phyloP scores from a whole-genome alignment of 2,113 vertebrate genomes.

The Gobiocypris rarus region DNA sequence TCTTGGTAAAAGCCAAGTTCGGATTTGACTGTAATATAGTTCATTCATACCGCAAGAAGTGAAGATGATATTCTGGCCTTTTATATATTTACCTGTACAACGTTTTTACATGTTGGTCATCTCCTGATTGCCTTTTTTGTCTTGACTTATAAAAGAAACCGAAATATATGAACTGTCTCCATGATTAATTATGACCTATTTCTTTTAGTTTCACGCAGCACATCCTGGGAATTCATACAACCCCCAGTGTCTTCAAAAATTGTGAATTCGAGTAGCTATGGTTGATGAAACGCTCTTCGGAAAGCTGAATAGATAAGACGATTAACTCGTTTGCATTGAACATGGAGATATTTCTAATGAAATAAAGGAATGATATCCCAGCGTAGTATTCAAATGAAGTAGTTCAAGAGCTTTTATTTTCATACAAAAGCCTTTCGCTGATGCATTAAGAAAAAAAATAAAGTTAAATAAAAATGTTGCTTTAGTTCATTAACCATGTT shows the following conservation, averaged over 20 bases:
- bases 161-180: constrained; percentile 73
- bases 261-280: background rate
- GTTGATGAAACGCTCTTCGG: background rate
- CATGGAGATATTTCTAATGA: background rate
- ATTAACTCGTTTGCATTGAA: background rate
- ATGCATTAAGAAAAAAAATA: background rate
- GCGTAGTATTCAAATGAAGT: constrained; percentile 4
- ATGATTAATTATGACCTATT: constrained; percentile 67
- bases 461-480: no score
- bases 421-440: background rate
- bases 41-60: constrained; percentile 74
- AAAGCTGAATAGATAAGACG: background rate
- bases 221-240: background rate
- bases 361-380: constrained; percentile 15
- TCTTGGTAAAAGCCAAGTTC: constrained; percentile 67
- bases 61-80: constrained; percentile 74
- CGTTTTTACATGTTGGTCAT: constrained; percentile 81
- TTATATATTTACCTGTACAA: constrained; percentile 82
- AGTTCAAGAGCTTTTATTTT: constrained; percentile 12
- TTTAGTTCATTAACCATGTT: no score
- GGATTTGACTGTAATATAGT: constrained; percentile 78
- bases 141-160: constrained; percentile 77
- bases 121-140: constrained; percentile 80
- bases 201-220: constrained; percentile 43
- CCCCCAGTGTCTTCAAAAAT: background rate